phyloP scores from a whole-genome alignment of 2,113 vertebrate genomes.

The Corythoichthys intestinalis region DNA sequence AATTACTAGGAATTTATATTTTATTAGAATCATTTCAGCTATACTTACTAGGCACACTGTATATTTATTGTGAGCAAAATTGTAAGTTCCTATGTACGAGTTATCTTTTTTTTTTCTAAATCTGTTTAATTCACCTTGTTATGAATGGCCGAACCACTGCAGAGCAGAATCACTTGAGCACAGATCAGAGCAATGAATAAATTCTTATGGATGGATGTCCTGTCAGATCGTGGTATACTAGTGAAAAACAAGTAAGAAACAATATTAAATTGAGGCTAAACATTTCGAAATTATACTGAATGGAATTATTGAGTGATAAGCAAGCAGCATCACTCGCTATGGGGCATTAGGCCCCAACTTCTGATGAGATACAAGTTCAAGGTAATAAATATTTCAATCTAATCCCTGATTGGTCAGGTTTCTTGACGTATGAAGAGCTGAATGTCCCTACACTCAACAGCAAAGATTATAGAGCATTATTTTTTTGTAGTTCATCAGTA shows the following conservation, averaged over 20 bases:
- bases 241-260: not conserved
- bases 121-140: constrained; percentile 62
- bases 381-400: no score
- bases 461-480: no score
- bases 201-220: constrained; percentile 78
- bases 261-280: not conserved
- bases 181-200: constrained; percentile 73
- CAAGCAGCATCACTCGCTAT: no score
- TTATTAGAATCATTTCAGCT: not conserved
- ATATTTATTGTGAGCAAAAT: not conserved
- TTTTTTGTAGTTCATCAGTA: no score
- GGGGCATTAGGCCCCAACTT: no score
- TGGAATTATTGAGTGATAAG: not conserved
- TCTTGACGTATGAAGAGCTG: no score
- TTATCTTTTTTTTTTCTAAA: not conserved
- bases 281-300: not conserved
- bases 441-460: no score
- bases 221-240: constrained; percentile 77
- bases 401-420: no score
- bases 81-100: not conserved
- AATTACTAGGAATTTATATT: not conserved
- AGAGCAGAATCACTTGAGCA: constrained; percentile 78
- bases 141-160: constrained; percentile 75
- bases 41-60: not conserved
- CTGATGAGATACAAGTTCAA: no score